Percentiles rank a stretch among this genome's conserved stretches.
Conservation (phyloP, 2,888 invertebrate genomes). For the Julus scandinavius region DNA sequence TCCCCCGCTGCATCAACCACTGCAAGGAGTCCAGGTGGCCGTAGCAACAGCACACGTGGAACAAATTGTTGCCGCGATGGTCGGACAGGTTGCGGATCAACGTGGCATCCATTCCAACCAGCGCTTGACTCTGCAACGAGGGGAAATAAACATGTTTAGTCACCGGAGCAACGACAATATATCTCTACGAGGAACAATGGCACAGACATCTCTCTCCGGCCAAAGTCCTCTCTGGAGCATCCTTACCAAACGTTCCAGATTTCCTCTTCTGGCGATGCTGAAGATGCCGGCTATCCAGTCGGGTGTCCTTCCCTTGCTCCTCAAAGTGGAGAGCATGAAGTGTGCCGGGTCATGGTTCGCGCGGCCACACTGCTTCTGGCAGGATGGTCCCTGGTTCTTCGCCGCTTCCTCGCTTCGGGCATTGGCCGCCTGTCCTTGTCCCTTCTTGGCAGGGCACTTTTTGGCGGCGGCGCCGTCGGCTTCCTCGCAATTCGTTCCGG, state of each 20-base stretch:
- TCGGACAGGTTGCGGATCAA: slow-evolving; percentile 66
- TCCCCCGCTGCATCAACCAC: slow-evolving; percentile 63
- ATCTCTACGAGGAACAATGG: too few relatives aligned
- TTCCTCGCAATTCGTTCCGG: neutral
- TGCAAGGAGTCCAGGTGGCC: slow-evolving; percentile 64
- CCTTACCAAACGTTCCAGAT: slow-evolving; percentile 64
- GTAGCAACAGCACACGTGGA: slow-evolving; percentile 64
- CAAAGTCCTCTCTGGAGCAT: neutral
- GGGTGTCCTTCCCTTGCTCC: slow-evolving; percentile 62
- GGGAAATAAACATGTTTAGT: too few relatives aligned
- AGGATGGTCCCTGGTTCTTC: too few relatives aligned
- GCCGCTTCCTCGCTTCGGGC: neutral
- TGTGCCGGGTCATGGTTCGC: neutral
- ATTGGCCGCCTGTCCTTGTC: neutral
- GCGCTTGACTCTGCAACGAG: slow-evolving; percentile 61
- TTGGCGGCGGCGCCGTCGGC: neutral
- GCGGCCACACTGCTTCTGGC: neutral
- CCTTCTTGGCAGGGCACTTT: neutral
- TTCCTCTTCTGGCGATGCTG: slow-evolving; percentile 64
- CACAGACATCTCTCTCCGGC: too few relatives aligned
- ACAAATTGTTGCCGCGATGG: slow-evolving; percentile 65
- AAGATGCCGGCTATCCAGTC: slow-evolving; percentile 66
- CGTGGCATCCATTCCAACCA: slow-evolving; percentile 64
- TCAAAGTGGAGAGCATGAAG: slow-evolving; percentile 52
- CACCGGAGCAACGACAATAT: too few relatives aligned